Evolutionary conservation across 2,888 invertebrate genomes (phyloP).

Genomic region (Helleia helle): DNA sequence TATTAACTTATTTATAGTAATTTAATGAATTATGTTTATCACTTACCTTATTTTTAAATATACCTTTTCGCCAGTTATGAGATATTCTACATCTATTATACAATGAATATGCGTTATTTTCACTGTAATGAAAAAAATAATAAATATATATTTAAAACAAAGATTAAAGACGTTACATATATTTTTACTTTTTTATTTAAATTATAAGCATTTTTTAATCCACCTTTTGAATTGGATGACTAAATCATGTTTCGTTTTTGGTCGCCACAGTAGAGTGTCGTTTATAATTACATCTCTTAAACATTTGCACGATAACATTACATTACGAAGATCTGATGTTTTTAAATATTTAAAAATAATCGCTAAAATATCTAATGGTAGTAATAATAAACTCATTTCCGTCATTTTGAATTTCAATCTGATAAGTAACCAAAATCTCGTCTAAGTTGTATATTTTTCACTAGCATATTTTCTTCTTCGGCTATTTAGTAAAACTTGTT

Average conservation of each 20-base stretch:
- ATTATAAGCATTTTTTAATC: not conserved
- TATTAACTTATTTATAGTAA: no score
- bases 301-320: conserved; percentile 49
- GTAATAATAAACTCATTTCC: conserved; percentile 22
- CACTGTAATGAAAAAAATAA: conserved; percentile 25
- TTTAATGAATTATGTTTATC: conserved; percentile 3
- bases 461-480: no score
- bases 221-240: conserved; percentile 25
- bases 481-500: no score
- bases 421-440: no score
- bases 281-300: conserved; percentile 36
- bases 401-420: no score
- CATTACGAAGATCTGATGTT: conserved; percentile 38
- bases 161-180: not conserved
- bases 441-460: no score
- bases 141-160: no score
- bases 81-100: conserved; percentile 47
- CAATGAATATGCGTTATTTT: conserved; percentile 24
- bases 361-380: conserved; percentile 47
- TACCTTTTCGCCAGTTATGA: conserved; percentile 51
- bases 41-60: conserved; percentile 37
- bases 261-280: conserved; percentile 47
- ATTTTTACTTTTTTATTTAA: not conserved
- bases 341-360: conserved; percentile 39
- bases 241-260: conserved; percentile 26